Evolutionary conservation across 2,888 invertebrate species (phyloP).

Genomic region (Lutraria lutraria): DNA sequence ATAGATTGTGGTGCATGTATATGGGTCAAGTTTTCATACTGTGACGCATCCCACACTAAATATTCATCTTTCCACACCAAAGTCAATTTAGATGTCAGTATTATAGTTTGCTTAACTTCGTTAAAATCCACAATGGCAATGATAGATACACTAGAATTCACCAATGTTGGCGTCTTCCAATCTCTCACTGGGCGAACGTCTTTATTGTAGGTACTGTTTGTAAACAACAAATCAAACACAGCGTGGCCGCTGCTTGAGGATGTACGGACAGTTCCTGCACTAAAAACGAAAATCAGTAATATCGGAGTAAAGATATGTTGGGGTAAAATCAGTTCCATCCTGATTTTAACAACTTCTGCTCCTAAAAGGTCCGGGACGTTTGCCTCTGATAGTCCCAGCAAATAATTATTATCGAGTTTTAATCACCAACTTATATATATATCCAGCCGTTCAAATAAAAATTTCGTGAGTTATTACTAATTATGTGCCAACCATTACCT

Average conservation of each 20-base stretch:
- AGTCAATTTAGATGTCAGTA: conserved; percentile 49
- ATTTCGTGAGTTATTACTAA: too few species aligned
- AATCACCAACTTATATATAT: too few species aligned
- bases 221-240: conserved; percentile 53
- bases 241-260: conserved; percentile 32
- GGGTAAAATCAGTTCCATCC: not conserved
- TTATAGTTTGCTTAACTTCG: conserved; percentile 62
- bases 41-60: conserved; percentile 51
- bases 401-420: too few species aligned
- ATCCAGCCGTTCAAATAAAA: too few species aligned
- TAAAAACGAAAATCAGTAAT: not conserved
- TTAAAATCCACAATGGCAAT: conserved; percentile 64
- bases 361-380: too few species aligned
- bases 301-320: not conserved
- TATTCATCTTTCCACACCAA: conserved; percentile 63
- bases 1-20: conserved; percentile 48
- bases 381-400: too few species aligned
- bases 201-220: conserved; percentile 49
- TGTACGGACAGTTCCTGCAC: not conserved
- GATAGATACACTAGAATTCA: conserved; percentile 50
- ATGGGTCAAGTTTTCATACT: conserved; percentile 50
- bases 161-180: conserved; percentile 45
- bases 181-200: conserved; percentile 54
- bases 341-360: not conserved
- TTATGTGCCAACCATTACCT: too few species aligned